Evolutionary conservation across 2,113 vertebrate genomes (phyloP), one percentile per base, ranked within the genome.

Genomic region (Sturnira hondurensis): DNA sequence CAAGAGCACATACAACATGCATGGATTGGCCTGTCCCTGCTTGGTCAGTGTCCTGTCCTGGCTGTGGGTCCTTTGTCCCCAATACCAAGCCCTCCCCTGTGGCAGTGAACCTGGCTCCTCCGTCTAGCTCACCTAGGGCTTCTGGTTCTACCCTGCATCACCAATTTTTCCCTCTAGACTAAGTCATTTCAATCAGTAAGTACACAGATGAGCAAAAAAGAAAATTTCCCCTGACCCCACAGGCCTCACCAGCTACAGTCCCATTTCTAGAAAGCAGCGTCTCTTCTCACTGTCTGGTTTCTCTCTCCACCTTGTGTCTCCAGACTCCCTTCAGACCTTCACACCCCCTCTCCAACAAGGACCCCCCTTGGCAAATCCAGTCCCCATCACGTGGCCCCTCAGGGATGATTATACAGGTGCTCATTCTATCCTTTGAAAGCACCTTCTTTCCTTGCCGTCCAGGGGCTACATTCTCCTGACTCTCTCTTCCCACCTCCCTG

Each of bases 121-220:
- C 36, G 83, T 41, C 86, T 22, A 41, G 8, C 11, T 12, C 22
- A 47, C 36, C 15, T 41, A 65, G 38, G 36, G 1, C 31, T n/a
- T n/a, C n/a, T n/a, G n/a, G n/a, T n/a, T n/a, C 43, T 68, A 11
- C 77, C 16, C 20, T 10, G 3, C 14, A n/a, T 10, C 28, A n/a
- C 65, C 76, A 13, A 0, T 11, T 76, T 56, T 54, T 58, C 70
- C 71, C 38, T 77, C 19, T 76, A 36, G 11, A 43, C 38, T n/a
- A 77, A 58, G 26, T 95, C 56, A 33, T 45, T 71, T 95, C 65
- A 36, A 13, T 43, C 31, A 47, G 47, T 43, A 67, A 89, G 17
- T 47, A 52, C 33, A 56, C 56, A 10, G 36, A 71, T 28, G 38
- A 77, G 74, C 13, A 36, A 86, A 65, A 71, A 81, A 56, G 6